A percentile compares a stretch with the other conserved stretches of the same genome.
These are phyloP conservation scores for Pachyramphus minor DNA, from an alignment of 2,113 vertebrate species.

Conservation along the genomic window DNA sequence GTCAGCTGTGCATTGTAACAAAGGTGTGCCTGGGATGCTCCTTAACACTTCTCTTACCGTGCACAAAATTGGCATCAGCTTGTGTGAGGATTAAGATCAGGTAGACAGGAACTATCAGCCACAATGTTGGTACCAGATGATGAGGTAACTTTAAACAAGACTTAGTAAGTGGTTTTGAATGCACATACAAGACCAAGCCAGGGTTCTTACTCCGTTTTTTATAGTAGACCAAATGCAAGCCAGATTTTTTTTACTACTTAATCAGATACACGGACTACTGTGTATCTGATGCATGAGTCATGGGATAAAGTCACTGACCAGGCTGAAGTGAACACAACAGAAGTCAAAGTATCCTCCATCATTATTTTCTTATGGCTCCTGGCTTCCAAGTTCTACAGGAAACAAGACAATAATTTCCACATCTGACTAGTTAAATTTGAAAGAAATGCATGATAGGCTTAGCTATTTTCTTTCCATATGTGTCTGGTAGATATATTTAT, in stretches of 20 bases:
- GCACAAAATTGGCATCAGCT: not conserved
- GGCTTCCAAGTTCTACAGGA: not conserved
- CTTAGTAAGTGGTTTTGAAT: not conserved
- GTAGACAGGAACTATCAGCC: not conserved
- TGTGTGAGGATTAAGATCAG: not conserved
- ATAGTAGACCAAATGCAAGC: not conserved
- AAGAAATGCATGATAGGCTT: not conserved
- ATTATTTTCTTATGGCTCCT: not conserved
- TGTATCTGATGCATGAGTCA: fast-evolving
- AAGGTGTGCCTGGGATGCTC: not conserved
- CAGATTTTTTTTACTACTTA: not conserved
- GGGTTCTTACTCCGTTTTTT: not conserved
- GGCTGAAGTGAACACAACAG: not conserved
- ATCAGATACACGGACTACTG: not conserved
- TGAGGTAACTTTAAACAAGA: not conserved
- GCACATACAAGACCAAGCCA: not conserved
- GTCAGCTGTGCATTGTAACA: not conserved
- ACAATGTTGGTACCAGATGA: not conserved
- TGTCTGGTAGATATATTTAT: not conserved
- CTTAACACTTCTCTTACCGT: not conserved
- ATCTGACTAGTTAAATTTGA: not conserved
- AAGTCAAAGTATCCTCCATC: not conserved
- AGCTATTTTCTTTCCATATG: not conserved
- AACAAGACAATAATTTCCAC: not conserved
- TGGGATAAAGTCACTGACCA: not conserved